Evolutionary conservation across 2,888 invertebrate genomes (phyloP), one percentile per base, ranked within the genome.

Genomic region (Brachyptera putata): DNA sequence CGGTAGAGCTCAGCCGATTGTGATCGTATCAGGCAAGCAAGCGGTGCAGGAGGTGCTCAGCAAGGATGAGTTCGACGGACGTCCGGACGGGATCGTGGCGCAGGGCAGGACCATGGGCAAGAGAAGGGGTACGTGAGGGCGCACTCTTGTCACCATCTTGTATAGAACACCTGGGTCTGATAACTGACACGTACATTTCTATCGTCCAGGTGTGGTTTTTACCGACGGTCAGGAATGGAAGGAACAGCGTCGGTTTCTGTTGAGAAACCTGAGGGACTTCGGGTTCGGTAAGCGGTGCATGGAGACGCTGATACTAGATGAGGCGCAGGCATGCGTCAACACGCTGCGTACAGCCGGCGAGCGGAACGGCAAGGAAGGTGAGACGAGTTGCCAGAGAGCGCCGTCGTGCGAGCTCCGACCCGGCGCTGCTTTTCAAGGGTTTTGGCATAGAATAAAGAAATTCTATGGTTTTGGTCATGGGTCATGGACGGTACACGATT

Each of bases 1-100:
- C 24, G 91, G 91, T 1, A 85, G 81, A 67, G 89, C 91, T 68
- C 81, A 81, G 62, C 80, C 30, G n/a, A 71, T 89, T 41, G 86
- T 91, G 0, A 81, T 91, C 62, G 83, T 87, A 0, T 85, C 85
- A 66, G 83, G 83, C 7, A 59, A 58, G 25, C 16, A 43, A 2
- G 66, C 77, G 1, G 75, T 84, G 0, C 77, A 76, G 13, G 74
- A 79, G 60, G 76, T 85, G 1, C 75, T 85, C 49, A 71, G 74
- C 0, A 72, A 75, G 11, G 84, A 84, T 57, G 83, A 81, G 18
- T 87, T 79, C 65, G 81, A 83, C 63, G 85, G 81, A 0, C 74
- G 87, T 18, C 87, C 87, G 0, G 80, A 85, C 69, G 83, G 80
- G 62, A 84, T 84, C 67, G 85, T 86, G 65, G 72, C 81, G 18